phyloP scores from a whole-genome alignment of 2,888 invertebrate genomes.

The Scotopteryx bipunctaria region DNA sequence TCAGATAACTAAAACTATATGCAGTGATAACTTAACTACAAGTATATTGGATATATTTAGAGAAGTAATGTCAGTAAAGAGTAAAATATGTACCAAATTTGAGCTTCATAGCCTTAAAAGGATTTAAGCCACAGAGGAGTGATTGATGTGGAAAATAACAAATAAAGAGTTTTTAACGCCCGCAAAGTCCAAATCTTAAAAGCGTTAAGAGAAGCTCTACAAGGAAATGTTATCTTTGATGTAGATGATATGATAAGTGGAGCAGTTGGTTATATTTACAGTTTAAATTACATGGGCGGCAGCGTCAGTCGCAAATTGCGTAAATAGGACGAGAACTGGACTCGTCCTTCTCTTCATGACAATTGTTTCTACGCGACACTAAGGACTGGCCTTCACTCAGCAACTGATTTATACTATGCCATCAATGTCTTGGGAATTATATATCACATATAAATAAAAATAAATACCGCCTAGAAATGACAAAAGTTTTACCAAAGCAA shows the following conservation, averaged over 20 bases:
- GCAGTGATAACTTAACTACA: constrained; percentile 7
- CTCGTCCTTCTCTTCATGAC: constrained; percentile 47
- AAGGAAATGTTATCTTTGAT: constrained; percentile 49
- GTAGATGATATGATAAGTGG: constrained; percentile 50
- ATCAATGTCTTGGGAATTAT: constrained; percentile 42
- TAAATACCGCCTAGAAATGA: too few species aligned
- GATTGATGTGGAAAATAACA: constrained; percentile 47
- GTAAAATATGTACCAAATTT: constrained; percentile 17
- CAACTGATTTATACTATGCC: constrained; percentile 48
- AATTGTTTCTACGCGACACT: constrained; percentile 35
- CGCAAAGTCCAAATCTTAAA: constrained; percentile 41
- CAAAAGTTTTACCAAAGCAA: constrained; percentile 27
- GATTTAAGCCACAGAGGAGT: constrained; percentile 41
- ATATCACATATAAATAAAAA: constrained; percentile 17
- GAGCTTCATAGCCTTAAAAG: constrained; percentile 34
- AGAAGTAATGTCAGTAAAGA: constrained; percentile 14
- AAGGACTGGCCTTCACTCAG: constrained; percentile 22
- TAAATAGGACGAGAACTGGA: constrained; percentile 57
- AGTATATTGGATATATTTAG: constrained; percentile 11
- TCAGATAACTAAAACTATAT: constrained; percentile 19
- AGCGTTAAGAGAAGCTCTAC: constrained; percentile 28
- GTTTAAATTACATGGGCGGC: constrained; percentile 56
- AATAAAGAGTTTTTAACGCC: constrained; percentile 35
- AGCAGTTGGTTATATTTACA: constrained; percentile 50
- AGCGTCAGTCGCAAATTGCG: constrained; percentile 54